These are phyloP conservation scores for Drosophila tsacasi DNA, from an alignment of 1,140 invertebrate species.

Conservation along the genomic window DNA sequence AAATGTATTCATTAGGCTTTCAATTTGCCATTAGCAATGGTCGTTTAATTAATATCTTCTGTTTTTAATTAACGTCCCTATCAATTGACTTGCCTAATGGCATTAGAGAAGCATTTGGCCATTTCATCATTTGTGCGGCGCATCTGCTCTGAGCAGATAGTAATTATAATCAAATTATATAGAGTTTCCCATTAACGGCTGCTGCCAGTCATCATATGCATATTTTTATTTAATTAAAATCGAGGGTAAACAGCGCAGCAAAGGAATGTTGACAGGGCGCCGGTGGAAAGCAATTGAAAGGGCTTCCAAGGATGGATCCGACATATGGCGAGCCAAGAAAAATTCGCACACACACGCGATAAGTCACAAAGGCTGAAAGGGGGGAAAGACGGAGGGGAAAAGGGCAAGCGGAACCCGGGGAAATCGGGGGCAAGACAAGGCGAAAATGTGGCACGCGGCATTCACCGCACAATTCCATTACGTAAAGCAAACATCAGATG, in stretches of 20 bases:
- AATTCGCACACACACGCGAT: slow-evolving; percentile 58
- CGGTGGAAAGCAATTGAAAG: slow-evolving; percentile 61
- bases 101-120: slow-evolving; percentile 26
- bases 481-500: slow-evolving; percentile 82
- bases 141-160: slow-evolving; percentile 16
- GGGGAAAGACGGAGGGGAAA: neutral
- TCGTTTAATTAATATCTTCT: slow-evolving; percentile 35
- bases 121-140: slow-evolving; percentile 2
- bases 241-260: slow-evolving; percentile 62
- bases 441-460: slow-evolving; percentile 67
- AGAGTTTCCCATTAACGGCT: slow-evolving; percentile 46
- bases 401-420: slow-evolving; percentile 6
- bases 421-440: slow-evolving; percentile 41
- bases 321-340: slow-evolving; percentile 59
- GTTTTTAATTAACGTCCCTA: slow-evolving; percentile 31
- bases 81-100: slow-evolving; percentile 9
- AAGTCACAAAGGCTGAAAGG: slow-evolving; percentile 49
- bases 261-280: slow-evolving; percentile 56
- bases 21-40: slow-evolving; percentile 35
- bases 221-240: slow-evolving; percentile 82
- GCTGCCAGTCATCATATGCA: slow-evolving; percentile 39
- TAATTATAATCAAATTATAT: slow-evolving; percentile 64
- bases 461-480: slow-evolving; percentile 82
- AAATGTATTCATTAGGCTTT: slow-evolving; percentile 28
- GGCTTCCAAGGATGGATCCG: slow-evolving; percentile 40